phyloP scores from a whole-genome alignment of 2,113 vertebrate species.

The Seriola quinqueradiata region DNA sequence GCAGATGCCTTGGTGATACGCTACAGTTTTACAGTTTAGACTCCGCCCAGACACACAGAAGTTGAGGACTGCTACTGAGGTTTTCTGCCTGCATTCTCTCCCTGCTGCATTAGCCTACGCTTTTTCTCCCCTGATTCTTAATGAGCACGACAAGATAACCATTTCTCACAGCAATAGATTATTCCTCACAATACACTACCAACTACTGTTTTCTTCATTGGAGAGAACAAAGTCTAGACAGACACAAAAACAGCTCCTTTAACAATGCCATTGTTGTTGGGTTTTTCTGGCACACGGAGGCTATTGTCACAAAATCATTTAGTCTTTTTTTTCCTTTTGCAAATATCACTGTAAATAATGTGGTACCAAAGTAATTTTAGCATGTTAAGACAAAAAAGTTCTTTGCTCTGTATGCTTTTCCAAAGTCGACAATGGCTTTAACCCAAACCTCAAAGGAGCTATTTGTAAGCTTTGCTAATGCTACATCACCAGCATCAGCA shows the following conservation, averaged over 20 bases:
- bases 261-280: not conserved
- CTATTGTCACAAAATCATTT: not conserved
- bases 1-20: slow-evolving; percentile 33
- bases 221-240: not conserved
- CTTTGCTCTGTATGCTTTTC: not conserved
- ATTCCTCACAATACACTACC: not conserved
- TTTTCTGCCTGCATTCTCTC: not conserved
- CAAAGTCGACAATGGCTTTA: not conserved
- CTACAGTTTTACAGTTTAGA: slow-evolving; percentile 36
- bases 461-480: no score
- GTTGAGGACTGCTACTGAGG: not conserved
- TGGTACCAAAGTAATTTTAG: not conserved
- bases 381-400: not conserved
- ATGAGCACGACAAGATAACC: not conserved
- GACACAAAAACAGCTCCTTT: not conserved
- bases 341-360: not conserved
- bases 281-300: not conserved
- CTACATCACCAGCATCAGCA: no score
- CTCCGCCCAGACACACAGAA: slow-evolving; percentile 14
- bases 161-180: slow-evolving; percentile 21
- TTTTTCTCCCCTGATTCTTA: not conserved
- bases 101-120: not conserved
- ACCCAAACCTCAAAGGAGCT: no score
- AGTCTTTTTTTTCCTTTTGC: no score
- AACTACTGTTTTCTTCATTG: not conserved